Base-by-base conservation (phyloP, 2,888 invertebrate species). In the Apotomis turbidana region DNA sequence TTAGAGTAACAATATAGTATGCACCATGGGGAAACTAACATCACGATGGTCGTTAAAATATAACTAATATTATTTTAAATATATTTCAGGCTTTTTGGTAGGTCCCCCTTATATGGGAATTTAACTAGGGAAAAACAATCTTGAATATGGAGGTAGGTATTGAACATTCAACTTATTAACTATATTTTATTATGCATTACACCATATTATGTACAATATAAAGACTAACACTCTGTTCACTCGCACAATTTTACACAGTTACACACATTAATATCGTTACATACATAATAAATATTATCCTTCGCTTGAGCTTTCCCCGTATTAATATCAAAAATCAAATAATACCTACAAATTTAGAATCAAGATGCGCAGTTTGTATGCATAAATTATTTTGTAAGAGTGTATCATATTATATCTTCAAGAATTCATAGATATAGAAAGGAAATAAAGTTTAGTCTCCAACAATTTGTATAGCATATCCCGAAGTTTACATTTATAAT, bases 41-140 rank as follows among this genome's bases (percentile, higher is more conserved):
- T 77, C 74, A 71, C 61, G 52, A 55, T 70, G 68, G 71, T 70
- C 70, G 76, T 77, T 76, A 78, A 74, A 80, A 78, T 76, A 77
- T 81, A 78, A 79, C 76, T 81, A 80, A 78, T 78, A 76, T 78
- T 76, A 78, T 80, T 81, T 81, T 80, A 78, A 83, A 78, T 76
- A 87, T 87, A 84, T 44, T 72, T 89, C 90, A 90, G 88, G 88
- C 85, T 89, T 91, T 91, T 92, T 91, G 92, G 92, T 90, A 89
- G 83, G 80, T 87, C 87, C 89, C 87, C 73, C 81, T 72, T 74
- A 75, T 44, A 13, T 27, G 82, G 84, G 83, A 76, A 77, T 80
- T 74, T 71, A 66, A 72, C 70, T 70, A 80, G 78, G 81, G 76
- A 81, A 84, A 71, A 82, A 83, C 81, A 83, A 82, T 85, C 78